These are phyloP conservation scores for Macroteleia sp. DNA, from an alignment of 2,888 invertebrate species.

Conservation along the genomic window DNA sequence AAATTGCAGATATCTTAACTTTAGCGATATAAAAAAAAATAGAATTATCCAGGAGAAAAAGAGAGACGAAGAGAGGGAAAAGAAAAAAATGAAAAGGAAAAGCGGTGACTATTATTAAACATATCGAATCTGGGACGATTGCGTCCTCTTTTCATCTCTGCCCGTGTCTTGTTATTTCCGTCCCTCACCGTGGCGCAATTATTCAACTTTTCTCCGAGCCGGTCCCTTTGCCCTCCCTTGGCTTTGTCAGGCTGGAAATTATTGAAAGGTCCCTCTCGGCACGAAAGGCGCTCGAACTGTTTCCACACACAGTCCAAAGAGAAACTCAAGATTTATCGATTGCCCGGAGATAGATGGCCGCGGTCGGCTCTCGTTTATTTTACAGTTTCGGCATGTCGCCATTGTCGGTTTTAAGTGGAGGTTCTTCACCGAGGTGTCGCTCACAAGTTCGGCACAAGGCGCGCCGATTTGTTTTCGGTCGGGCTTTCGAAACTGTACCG, in stretches of 20 bases:
- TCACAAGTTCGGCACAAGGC: constrained; percentile 34
- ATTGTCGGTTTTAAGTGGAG: constrained; percentile 45
- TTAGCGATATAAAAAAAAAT: too few species aligned
- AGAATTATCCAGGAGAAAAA: too few species aligned
- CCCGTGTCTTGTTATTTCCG: constrained; percentile 24
- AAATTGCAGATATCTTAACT: too few species aligned
- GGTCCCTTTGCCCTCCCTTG: constrained; percentile 8
- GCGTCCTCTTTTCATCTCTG: constrained; percentile 13
- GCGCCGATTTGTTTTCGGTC: constrained; percentile 35
- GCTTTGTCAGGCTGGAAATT: constrained; percentile 29
- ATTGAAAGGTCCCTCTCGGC: constrained; percentile 35
- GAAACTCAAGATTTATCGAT: constrained; percentile 51
- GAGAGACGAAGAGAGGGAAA: too few species aligned
- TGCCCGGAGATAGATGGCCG: constrained; percentile 39
- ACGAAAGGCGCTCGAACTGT: constrained; percentile 11
- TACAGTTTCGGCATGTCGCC: constrained; percentile 41
- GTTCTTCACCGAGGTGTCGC: constrained; percentile 46
- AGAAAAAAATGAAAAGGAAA: too few species aligned
- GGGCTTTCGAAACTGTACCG: constrained; percentile 9
- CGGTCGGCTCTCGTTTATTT: constrained; percentile 48
- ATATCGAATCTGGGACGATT: constrained; percentile 25
- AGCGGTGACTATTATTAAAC: constrained; percentile 23
- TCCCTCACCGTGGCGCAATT: constrained; percentile 38
- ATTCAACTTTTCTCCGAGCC: constrained; percentile 26
- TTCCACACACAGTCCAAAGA: constrained; percentile 23